Conservation (phyloP, 2,113 vertebrate genomes). For the Argyrosomus japonicus region DNA sequence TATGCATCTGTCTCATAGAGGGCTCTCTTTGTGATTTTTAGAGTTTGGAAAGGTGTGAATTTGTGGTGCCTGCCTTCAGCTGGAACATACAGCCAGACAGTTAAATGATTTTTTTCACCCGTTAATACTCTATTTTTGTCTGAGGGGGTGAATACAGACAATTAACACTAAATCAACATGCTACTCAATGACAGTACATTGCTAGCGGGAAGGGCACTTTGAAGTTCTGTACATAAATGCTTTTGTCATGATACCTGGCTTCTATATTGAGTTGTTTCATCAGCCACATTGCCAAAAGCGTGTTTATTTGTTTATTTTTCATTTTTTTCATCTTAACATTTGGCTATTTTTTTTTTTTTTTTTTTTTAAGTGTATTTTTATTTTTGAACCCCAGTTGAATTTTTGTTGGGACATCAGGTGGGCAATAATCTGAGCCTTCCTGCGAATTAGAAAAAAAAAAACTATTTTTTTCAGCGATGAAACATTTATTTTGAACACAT, state of each 20-base stretch:
- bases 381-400: constrained; percentile 27
- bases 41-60: constrained; percentile 73
- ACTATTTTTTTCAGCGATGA: constrained; percentile 5
- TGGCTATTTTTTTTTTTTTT: constrained; percentile 39
- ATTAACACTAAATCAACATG: constrained; percentile 80
- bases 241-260: constrained; percentile 45
- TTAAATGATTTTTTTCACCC: constrained; percentile 60
- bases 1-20: constrained; percentile 79
- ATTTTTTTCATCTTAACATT: constrained; percentile 39
- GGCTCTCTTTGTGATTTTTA: constrained; percentile 71
- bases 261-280: constrained; percentile 60
- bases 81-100: constrained; percentile 64
- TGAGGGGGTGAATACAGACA: constrained; percentile 54
- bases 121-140: constrained; percentile 55
- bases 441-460: neutral
- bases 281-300: constrained; percentile 58
- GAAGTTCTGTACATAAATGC: constrained; percentile 67
- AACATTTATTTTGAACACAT: constrained; percentile 30
- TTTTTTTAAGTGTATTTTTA: constrained; percentile 25
- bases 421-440: constrained; percentile 46
- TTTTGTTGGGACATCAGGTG: constrained; percentile 7
- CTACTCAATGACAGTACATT: constrained; percentile 47
- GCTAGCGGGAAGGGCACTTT: constrained; percentile 51
- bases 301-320: constrained; percentile 17
- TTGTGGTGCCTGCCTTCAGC: constrained; percentile 75